Percentiles rank a stretch among this genome's conserved stretches.
phyloP scores from a whole-genome alignment of 2,888 invertebrate species.

The Ophion ellenae region DNA sequence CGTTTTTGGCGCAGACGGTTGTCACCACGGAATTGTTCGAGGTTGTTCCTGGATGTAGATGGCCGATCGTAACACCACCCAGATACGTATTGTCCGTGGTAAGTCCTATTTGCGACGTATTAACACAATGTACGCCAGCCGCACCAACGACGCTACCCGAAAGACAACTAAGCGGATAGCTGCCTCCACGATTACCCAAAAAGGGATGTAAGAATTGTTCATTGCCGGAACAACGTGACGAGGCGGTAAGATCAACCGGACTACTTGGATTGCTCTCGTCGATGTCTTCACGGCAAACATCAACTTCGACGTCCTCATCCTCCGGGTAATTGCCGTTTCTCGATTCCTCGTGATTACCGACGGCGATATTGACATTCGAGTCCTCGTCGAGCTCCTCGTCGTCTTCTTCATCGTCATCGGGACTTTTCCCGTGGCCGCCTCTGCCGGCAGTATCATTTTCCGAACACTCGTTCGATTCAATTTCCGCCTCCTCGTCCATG shows the following conservation, averaged over 20 bases:
- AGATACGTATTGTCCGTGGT: conserved; percentile 59
- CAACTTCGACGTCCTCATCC: conserved; percentile 79
- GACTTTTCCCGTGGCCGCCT: conserved; percentile 64
- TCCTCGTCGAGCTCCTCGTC: conserved; percentile 72
- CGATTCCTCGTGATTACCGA: conserved; percentile 67
- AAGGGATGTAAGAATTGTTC: conserved; percentile 78
- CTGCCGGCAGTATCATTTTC: conserved; percentile 68
- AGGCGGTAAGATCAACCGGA: conserved; percentile 83
- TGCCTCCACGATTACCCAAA: conserved; percentile 71
- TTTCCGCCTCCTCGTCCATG: conserved; percentile 68
- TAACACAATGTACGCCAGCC: conserved; percentile 59
- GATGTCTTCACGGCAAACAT: conserved; percentile 77
- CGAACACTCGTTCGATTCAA: conserved; percentile 61
- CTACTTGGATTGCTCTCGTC: conserved; percentile 82
- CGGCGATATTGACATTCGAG: conserved; percentile 60
- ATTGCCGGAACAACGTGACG: conserved; percentile 75
- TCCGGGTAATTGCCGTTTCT: conserved; percentile 76
- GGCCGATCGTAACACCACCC: conserved; percentile 52
- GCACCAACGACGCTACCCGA: conserved; percentile 72
- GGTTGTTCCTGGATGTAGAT: conserved; percentile 67
- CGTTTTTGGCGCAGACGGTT: conserved; percentile 73
- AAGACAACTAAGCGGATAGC: conserved; percentile 76
- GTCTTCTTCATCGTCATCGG: conserved; percentile 75
- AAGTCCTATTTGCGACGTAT: conserved; percentile 40
- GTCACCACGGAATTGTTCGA: conserved; percentile 74